Conservation (phyloP, 2,113 vertebrate species). For the Silurus glanis region DNA sequence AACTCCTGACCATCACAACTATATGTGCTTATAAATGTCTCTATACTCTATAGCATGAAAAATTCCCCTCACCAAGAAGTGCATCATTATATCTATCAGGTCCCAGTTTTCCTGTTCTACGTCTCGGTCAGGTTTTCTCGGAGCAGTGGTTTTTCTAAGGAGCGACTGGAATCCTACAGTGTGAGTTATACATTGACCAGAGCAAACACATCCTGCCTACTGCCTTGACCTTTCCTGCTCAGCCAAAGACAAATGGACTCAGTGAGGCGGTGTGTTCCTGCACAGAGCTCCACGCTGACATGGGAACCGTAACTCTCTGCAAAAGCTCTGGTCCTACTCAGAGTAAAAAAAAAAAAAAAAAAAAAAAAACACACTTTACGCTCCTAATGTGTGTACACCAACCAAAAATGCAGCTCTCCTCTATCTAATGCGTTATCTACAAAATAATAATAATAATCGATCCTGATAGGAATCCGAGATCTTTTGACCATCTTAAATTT, state of each 20-base stretch:
- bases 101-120: background rate
- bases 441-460: background rate
- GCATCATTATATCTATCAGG: background rate
- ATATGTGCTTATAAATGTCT: too few species aligned
- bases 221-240: constrained; percentile 62
- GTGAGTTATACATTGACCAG: constrained; percentile 68
- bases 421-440: background rate
- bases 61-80: background rate
- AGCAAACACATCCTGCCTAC: constrained; percentile 53
- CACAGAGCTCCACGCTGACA: background rate
- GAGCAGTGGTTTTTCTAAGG: constrained; percentile 39
- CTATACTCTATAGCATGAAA: too few species aligned
- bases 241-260: constrained; percentile 50
- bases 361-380: too few species aligned
- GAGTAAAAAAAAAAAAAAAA: background rate
- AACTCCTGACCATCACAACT: too few species aligned
- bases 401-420: background rate
- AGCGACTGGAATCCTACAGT: constrained; percentile 17
- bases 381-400: background rate
- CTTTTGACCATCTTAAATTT: background rate
- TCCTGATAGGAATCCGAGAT: background rate
- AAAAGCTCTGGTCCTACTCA: background rate
- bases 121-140: background rate
- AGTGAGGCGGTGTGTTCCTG: constrained; percentile 17
- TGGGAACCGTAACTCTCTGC: background rate